Conservation (phyloP, 2,797 vertebrate species). For the Eulemur rubriventer region DNA sequence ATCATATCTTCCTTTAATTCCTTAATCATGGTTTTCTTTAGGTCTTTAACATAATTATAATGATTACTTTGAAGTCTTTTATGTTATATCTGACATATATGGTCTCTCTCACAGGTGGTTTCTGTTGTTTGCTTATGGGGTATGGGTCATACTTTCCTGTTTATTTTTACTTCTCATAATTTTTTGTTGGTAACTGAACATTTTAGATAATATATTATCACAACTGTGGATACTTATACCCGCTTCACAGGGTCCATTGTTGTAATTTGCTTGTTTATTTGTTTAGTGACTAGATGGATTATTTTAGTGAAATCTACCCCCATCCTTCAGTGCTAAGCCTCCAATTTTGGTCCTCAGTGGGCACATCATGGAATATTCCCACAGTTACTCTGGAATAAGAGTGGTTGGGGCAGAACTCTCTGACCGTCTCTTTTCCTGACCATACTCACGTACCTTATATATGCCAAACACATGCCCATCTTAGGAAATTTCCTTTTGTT, state of each 20-base stretch:
- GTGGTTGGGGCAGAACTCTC: neutral
- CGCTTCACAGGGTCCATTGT: neutral
- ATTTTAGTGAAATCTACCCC: neutral
- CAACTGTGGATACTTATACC: neutral
- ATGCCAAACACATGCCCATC: neutral
- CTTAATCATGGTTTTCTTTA: neutral
- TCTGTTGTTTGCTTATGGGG: neutral
- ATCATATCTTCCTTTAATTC: neutral
- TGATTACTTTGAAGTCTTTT: neutral
- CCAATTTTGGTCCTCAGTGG: neutral
- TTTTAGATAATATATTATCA: neutral
- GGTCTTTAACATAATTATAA: neutral
- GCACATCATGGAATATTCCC: neutral
- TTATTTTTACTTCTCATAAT: neutral
- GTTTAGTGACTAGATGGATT: neutral
- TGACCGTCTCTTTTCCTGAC: neutral
- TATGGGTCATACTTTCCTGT: neutral
- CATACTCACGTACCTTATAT: neutral
- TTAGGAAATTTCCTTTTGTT: neutral
- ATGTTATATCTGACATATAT: neutral
- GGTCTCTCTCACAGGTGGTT: neutral
- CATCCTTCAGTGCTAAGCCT: neutral
- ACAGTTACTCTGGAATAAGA: neutral
- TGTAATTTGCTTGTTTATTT: neutral
- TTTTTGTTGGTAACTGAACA: neutral